Conservation (phyloP, 2,888 invertebrate species). For the Pandemis corylana region DNA sequence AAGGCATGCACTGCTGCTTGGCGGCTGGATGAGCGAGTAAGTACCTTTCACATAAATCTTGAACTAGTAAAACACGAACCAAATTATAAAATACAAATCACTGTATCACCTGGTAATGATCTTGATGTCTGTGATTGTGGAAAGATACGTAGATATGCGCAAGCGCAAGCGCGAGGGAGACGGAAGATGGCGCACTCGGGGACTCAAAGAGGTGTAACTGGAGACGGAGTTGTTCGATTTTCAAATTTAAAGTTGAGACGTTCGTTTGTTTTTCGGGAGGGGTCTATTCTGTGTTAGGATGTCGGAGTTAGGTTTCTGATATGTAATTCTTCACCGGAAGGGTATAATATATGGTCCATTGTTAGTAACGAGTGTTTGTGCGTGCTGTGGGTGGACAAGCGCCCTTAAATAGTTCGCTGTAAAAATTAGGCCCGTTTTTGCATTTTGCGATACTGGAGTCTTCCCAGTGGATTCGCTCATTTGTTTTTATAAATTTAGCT, state of each 20-base stretch:
- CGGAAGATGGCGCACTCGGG: conserved; percentile 29
- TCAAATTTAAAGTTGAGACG: background rate
- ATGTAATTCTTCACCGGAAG: conserved; percentile 78
- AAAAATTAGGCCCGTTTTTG: conserved; percentile 34
- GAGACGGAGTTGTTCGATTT: background rate
- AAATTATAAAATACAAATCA: conserved; percentile 69
- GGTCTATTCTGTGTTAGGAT: background rate
- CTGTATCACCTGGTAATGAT: conserved; percentile 80
- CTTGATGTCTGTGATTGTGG: conserved; percentile 73
- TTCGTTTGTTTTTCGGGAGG: background rate
- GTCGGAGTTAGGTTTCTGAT: background rate
- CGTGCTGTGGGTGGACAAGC: conserved; percentile 43
- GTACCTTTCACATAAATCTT: background rate
- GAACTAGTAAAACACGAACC: conserved; percentile 17
- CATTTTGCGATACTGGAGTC: background rate
- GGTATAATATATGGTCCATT: conserved; percentile 82
- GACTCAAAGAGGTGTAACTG: background rate
- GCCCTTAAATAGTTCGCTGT: conserved; percentile 40
- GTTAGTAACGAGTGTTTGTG: conserved; percentile 81
- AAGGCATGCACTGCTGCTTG: too few species aligned
- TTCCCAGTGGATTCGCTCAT: background rate
- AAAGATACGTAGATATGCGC: conserved; percentile 54
- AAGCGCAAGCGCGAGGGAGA: conserved; percentile 53
- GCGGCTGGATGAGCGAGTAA: background rate
- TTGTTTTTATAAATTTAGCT: background rate